Percentiles rank a stretch among this genome's conserved stretches.
phyloP scores from a whole-genome alignment of 2,113 vertebrate genomes.

The Porphyrio hochstetteri region DNA sequence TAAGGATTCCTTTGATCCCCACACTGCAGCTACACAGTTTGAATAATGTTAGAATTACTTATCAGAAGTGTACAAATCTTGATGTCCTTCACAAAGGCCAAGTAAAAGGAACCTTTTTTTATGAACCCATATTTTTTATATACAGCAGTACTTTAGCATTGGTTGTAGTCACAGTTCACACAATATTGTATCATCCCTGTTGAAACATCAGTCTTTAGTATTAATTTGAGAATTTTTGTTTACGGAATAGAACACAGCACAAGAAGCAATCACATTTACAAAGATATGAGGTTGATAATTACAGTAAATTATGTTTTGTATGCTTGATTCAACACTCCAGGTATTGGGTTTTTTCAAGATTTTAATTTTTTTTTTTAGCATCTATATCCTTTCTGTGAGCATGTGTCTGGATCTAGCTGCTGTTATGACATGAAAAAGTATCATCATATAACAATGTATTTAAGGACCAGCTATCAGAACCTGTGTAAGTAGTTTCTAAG shows the following conservation, averaged over 20 bases:
- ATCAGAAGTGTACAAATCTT: neutral
- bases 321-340: neutral
- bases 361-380: neutral
- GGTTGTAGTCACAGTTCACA: neutral
- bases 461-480: neutral
- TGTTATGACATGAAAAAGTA: neutral
- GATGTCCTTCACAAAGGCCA: neutral
- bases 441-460: neutral
- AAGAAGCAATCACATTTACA: neutral
- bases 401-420: neutral
- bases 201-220: neutral
- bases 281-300: neutral
- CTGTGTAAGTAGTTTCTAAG: neutral
- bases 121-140: neutral
- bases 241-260: neutral
- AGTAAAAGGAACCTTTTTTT: neutral
- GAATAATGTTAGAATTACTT: neutral
- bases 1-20: neutral
- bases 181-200: neutral
- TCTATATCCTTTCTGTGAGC: neutral
- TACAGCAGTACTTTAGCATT: neutral
- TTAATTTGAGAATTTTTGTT: neutral
- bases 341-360: neutral
- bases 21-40: neutral
- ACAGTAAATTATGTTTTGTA: neutral